Conservation (phyloP, 2,888 invertebrate species). For the Rutpela maculata region DNA sequence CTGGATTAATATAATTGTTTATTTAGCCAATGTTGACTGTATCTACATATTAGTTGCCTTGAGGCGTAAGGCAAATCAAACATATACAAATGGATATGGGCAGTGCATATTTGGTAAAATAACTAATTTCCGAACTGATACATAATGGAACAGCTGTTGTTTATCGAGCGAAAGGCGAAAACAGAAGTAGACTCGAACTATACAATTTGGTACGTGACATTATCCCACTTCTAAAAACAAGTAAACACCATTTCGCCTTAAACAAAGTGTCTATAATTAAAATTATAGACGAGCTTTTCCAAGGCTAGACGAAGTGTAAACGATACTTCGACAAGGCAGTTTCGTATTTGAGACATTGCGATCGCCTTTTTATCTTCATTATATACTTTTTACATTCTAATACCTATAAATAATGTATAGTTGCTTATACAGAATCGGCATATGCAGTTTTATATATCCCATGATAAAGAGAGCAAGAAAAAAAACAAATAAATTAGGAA, state of each 20-base stretch:
- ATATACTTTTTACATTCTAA: too few relatives aligned
- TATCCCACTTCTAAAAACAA: slow-evolving; percentile 31
- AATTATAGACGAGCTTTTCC: slow-evolving; percentile 27
- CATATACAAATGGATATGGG: slow-evolving; percentile 13
- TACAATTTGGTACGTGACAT: slow-evolving; percentile 27
- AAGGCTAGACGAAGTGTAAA: slow-evolving; percentile 23
- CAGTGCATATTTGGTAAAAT: slow-evolving; percentile 19
- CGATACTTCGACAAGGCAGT: not conserved
- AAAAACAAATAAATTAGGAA: too few relatives aligned
- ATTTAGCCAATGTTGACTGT: slow-evolving; percentile 14
- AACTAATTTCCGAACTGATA: slow-evolving; percentile 2
- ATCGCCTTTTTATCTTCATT: too few relatives aligned
- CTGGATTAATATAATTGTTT: slow-evolving; percentile 35
- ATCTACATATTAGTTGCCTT: slow-evolving; percentile 25
- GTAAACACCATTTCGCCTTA: slow-evolving; percentile 11
- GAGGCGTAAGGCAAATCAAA: slow-evolving; percentile 18
- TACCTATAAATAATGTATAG: too few relatives aligned
- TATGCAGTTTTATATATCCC: too few relatives aligned
- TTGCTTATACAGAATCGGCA: too few relatives aligned
- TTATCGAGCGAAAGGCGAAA: not conserved
- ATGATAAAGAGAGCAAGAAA: too few relatives aligned
- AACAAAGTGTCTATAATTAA: slow-evolving; percentile 39
- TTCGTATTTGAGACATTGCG: too few relatives aligned
- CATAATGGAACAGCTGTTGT: slow-evolving; percentile 14
- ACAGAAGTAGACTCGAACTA: slow-evolving; percentile 5